Conservation (phyloP, 2,888 invertebrate genomes). For the Acronicta leporina region DNA sequence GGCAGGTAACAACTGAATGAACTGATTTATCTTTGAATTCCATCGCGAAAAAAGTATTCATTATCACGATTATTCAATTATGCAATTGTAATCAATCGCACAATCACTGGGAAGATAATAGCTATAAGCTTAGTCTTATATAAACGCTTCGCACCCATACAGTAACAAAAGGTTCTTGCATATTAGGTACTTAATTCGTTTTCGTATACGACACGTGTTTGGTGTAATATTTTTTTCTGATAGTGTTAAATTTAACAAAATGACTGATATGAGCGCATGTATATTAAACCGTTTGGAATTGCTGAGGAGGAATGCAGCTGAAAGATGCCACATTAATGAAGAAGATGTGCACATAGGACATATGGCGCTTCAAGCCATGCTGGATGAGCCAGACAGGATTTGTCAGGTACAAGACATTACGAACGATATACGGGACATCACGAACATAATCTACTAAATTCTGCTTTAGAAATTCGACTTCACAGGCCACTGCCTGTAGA, state of each 20-base stretch:
- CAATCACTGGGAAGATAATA: slow-evolving; percentile 37
- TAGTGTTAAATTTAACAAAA: slow-evolving; percentile 26
- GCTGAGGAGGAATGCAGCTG: slow-evolving; percentile 62
- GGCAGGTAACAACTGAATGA: no score
- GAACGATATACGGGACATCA: no score
- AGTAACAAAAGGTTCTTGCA: neutral
- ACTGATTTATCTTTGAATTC: no score
- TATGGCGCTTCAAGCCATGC: slow-evolving; percentile 63
- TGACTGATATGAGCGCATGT: slow-evolving; percentile 48
- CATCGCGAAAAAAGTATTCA: no score
- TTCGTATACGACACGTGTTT: no score
- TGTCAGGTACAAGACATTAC: slow-evolving; percentile 58
- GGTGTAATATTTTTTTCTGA: slow-evolving; percentile 12
- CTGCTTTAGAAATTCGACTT: no score
- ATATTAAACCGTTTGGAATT: slow-evolving; percentile 54
- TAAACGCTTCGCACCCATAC: slow-evolving; percentile 20
- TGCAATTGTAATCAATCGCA: slow-evolving; percentile 3
- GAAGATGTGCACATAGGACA: slow-evolving; percentile 69
- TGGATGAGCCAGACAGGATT: slow-evolving; percentile 57
- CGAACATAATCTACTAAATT: no score
- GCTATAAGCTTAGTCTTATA: slow-evolving; percentile 25
- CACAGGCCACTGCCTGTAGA: no score
- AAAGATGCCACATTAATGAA: slow-evolving; percentile 59
- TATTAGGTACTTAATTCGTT: no score
- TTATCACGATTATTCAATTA: no score